Conservation (phyloP, 2,888 invertebrate species). For the Arrhopalites spinosus region DNA sequence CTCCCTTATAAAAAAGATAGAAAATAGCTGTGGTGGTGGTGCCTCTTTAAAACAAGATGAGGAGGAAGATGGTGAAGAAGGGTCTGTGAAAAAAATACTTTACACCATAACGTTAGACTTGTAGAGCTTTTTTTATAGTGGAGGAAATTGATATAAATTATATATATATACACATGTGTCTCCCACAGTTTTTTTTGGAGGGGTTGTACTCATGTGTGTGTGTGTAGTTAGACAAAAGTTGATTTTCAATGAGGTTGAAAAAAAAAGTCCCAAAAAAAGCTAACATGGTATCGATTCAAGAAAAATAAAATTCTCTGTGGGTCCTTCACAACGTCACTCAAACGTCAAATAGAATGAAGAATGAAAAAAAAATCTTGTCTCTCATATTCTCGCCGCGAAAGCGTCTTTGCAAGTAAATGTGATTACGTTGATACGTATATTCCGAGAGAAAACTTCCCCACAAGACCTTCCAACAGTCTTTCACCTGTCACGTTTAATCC, state of each 20-base stretch:
- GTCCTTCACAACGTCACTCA: slow-evolving; percentile 38
- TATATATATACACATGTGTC: too few species aligned
- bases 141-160: not conserved
- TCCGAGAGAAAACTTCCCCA: slow-evolving; percentile 37
- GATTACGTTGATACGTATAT: slow-evolving; percentile 40
- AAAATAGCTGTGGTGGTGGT: too few species aligned
- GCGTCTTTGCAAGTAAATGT: slow-evolving; percentile 40
- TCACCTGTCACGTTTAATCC: slow-evolving; percentile 40
- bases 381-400: slow-evolving; percentile 37
- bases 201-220: too few species aligned
- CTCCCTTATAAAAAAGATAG: too few species aligned
- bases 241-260: slow-evolving; percentile 31
- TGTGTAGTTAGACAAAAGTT: slow-evolving; percentile 25
- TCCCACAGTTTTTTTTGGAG: too few species aligned
- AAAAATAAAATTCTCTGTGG: slow-evolving; percentile 39
- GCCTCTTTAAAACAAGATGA: too few species aligned
- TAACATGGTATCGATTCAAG: slow-evolving; percentile 36
- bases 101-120: too few species aligned
- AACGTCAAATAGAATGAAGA: slow-evolving; percentile 38
- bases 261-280: not conserved
- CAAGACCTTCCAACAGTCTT: slow-evolving; percentile 39
- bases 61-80: too few species aligned
- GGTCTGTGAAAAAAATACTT: too few species aligned
- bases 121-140: too few species aligned
- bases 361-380: slow-evolving; percentile 42